These are phyloP conservation scores for Castor canadensis DNA, from an alignment of 2,113 vertebrate genomes.

Conservation along the genomic window DNA sequence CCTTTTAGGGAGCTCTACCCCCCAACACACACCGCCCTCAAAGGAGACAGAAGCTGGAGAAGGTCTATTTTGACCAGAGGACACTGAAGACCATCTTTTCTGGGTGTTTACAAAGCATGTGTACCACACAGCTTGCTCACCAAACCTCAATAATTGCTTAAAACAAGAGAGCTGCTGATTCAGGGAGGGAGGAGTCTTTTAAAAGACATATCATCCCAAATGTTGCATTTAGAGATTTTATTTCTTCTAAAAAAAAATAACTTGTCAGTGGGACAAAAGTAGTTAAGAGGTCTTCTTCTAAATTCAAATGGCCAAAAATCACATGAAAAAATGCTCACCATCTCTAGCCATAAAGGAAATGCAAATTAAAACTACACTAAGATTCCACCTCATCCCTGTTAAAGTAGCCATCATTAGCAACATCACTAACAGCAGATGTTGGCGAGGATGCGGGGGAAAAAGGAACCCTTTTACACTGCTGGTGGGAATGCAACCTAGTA, in stretches of 20 bases:
- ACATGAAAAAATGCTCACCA: too few relatives aligned
- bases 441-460: too few relatives aligned
- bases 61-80: slow-evolving; percentile 27
- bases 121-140: slow-evolving; percentile 47
- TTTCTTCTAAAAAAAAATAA: slow-evolving; percentile 66
- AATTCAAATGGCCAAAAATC: too few relatives aligned
- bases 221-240: slow-evolving; percentile 42
- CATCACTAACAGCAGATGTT: too few relatives aligned
- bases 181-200: slow-evolving; percentile 16
- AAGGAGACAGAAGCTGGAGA: background rate
- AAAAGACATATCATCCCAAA: slow-evolving; percentile 14
- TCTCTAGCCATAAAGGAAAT: too few relatives aligned
- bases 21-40: too few relatives aligned
- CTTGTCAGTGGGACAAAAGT: slow-evolving; percentile 38
- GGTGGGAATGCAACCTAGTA: too few relatives aligned
- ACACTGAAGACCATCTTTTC: slow-evolving; percentile 40
- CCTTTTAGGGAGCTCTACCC: background rate
- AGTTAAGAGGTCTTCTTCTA: too few relatives aligned
- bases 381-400: too few relatives aligned
- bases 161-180: slow-evolving; percentile 70
- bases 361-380: too few relatives aligned
- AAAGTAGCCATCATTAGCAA: too few relatives aligned
- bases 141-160: slow-evolving; percentile 9
- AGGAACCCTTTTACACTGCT: too few relatives aligned
- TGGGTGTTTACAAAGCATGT: slow-evolving; percentile 36